Evolutionary conservation across 2,113 vertebrate species (phyloP).

Genomic region (Butorides virescens): DNA sequence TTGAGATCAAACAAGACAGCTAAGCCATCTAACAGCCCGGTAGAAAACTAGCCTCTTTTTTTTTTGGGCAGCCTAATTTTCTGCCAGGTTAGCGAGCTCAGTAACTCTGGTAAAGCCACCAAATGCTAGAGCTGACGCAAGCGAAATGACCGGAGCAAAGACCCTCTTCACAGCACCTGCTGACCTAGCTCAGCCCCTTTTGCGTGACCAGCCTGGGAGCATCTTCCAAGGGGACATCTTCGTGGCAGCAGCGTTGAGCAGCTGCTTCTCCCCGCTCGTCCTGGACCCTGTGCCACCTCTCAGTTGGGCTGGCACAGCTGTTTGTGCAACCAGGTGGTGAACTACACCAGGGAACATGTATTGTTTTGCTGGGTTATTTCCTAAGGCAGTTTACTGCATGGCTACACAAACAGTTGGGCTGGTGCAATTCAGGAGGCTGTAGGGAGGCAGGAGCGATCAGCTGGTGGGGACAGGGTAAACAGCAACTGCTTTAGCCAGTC

Average conservation of each 20-base stretch:
- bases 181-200: not conserved
- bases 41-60: not conserved
- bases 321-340: not conserved
- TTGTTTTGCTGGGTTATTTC: not conserved
- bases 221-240: not conserved
- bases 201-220: not conserved
- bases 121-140: not conserved
- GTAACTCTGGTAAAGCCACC: not conserved
- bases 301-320: not conserved
- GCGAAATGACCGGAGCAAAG: not conserved
- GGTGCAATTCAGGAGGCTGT: not conserved
- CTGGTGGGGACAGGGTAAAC: not conserved
- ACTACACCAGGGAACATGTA: rapidly evolving
- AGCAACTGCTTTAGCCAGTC: not conserved
- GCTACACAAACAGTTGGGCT: not conserved
- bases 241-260: not conserved
- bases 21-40: not conserved
- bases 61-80: not conserved
- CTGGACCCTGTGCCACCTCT: not conserved
- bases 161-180: not conserved
- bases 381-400: not conserved
- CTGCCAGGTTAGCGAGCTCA: not conserved
- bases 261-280: not conserved
- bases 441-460: not conserved
- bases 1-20: not conserved